Percentiles rank a stretch among this genome's conserved stretches.
Evolutionary conservation across 2,797 vertebrate genomes (phyloP).

Genomic region (Paramormyrops hopkinsi): DNA sequence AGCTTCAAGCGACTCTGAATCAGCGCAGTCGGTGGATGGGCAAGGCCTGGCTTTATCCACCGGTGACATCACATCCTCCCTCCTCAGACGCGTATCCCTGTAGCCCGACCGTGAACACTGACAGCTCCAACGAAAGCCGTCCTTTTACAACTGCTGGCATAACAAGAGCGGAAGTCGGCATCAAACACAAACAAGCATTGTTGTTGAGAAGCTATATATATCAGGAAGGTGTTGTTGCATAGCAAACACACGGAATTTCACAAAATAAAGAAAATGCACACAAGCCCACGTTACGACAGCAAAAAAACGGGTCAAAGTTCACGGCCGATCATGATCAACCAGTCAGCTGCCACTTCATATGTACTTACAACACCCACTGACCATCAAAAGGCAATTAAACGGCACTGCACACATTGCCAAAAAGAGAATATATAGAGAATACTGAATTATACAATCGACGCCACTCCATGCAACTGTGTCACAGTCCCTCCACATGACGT

Average conservation of each 20-base stretch:
- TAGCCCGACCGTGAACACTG: slow-evolving; percentile 34
- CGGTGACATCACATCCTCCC: neutral
- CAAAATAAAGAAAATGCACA: slow-evolving; percentile 54
- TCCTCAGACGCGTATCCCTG: slow-evolving; percentile 51
- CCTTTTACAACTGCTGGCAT: slow-evolving; percentile 27
- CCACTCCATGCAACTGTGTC: slow-evolving; percentile 73
- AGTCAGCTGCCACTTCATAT: slow-evolving; percentile 58
- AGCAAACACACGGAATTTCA: slow-evolving; percentile 59
- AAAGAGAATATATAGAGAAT: slow-evolving; percentile 43
- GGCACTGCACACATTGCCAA: slow-evolving; percentile 62
- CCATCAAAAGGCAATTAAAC: slow-evolving; percentile 54
- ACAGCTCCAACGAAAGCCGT: slow-evolving; percentile 20
- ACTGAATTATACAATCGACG: slow-evolving; percentile 44
- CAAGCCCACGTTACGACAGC: slow-evolving; percentile 64
- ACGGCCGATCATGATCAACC: slow-evolving; percentile 62
- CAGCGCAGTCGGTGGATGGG: slow-evolving; percentile 37
- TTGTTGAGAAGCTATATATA: slow-evolving; percentile 18
- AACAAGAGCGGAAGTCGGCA: slow-evolving; percentile 16
- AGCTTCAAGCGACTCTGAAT: slow-evolving; percentile 46
- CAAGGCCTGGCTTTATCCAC: slow-evolving; percentile 37
- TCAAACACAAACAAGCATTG: neutral
- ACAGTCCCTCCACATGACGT: slow-evolving; percentile 74
- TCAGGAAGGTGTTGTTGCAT: slow-evolving; percentile 32
- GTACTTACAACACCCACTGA: slow-evolving; percentile 60
- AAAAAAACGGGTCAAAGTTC: slow-evolving; percentile 58